A percentile compares a stretch with the other conserved stretches of the same genome.
These are phyloP conservation scores for Cyprinodon variegatus DNA, from an alignment of 2,113 vertebrate species.

Conservation along the genomic window DNA sequence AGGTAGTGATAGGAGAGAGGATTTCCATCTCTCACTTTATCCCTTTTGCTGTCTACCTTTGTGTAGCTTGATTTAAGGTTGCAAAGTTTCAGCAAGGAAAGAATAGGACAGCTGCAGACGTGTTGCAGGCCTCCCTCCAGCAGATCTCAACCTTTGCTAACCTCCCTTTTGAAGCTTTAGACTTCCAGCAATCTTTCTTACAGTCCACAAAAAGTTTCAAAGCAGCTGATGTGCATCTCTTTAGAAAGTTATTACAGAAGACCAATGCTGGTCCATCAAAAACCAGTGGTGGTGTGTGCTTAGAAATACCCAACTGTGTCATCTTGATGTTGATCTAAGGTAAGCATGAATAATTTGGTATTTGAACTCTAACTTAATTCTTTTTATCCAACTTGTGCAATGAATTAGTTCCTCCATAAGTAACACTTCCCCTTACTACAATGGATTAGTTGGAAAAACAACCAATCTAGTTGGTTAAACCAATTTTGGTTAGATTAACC, in stretches of 20 bases:
- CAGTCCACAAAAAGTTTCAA: not conserved
- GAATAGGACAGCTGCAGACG: constrained; percentile 46
- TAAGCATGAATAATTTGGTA: not conserved
- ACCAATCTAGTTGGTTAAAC: no score
- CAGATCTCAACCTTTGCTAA: constrained; percentile 13
- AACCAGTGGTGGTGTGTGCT: not conserved
- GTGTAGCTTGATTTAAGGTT: constrained; percentile 62
- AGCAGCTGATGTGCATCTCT: not conserved
- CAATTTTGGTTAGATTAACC: no score
- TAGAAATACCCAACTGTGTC: not conserved
- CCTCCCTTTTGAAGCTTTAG: not conserved
- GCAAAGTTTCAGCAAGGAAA: constrained; percentile 52
- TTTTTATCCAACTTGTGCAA: not conserved
- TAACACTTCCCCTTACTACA: not conserved
- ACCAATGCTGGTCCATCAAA: not conserved
- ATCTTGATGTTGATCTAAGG: not conserved
- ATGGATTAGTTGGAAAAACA: no score
- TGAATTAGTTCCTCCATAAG: not conserved
- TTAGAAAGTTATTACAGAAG: not conserved
- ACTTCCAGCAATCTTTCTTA: not conserved
- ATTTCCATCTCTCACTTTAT: constrained; percentile 65
- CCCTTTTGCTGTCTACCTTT: constrained; percentile 65
- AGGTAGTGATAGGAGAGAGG: constrained; percentile 50
- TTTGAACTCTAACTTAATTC: not conserved
- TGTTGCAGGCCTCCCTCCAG: constrained; percentile 28